These are phyloP conservation scores for Heliconius hortense DNA, from an alignment of 2,888 invertebrate species.

Conservation along the genomic window DNA sequence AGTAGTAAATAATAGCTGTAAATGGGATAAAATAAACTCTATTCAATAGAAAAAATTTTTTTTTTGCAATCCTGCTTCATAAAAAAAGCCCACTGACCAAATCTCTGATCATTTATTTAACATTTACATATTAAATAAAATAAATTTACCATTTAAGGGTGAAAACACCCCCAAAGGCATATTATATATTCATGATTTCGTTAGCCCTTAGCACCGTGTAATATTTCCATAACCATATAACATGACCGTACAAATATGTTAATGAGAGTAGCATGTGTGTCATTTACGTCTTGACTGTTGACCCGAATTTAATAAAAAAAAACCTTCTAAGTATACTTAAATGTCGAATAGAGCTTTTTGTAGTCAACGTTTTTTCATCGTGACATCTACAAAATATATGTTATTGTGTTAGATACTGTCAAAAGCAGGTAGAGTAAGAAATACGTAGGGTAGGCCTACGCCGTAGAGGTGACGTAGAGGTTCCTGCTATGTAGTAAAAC, in stretches of 20 bases:
- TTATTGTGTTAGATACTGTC: not conserved
- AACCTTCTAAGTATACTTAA: conserved; percentile 22
- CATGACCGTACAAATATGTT: conserved; percentile 29
- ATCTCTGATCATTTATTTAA: not conserved
- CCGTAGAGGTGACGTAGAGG: not conserved
- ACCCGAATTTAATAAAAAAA: conserved; percentile 26
- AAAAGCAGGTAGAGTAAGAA: not conserved
- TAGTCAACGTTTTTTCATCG: conserved; percentile 41
- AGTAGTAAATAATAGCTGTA: not conserved
- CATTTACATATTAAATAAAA: conserved; percentile 7
- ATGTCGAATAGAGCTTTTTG: conserved; percentile 3
- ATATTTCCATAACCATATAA: conserved; percentile 31
- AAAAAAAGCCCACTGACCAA: not conserved
- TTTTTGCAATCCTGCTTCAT: too few species aligned
- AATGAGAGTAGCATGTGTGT: conserved; percentile 35
- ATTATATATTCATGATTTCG: conserved; percentile 23
- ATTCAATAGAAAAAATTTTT: not conserved
- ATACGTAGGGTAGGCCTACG: not conserved
- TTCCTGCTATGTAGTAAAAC: not conserved
- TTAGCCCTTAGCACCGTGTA: conserved; percentile 1
- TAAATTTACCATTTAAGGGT: conserved; percentile 5
- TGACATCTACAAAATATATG: conserved; percentile 21
- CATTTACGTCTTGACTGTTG: conserved; percentile 36
- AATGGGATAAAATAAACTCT: not conserved
- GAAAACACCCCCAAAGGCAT: not conserved